Evolutionary conservation across 2,113 vertebrate species (phyloP), one percentile per base, ranked within the genome.

Genomic region (Phalacrocorax carbo): DNA sequence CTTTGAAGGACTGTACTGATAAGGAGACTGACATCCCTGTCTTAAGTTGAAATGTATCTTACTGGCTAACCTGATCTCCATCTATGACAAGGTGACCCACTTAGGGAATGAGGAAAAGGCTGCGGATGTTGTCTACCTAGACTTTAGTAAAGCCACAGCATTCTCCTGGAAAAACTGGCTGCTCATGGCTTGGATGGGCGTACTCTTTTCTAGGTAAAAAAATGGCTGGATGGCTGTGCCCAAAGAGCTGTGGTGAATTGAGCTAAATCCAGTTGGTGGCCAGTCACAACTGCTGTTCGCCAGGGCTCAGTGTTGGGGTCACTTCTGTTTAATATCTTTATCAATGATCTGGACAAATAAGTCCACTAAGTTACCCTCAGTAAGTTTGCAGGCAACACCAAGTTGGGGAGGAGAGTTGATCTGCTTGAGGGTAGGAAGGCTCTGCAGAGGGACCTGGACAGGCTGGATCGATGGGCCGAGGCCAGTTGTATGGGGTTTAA

Each of bases 21-120:
- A 93, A 96, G 82, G 80, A 91, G 77, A 30, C 78, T 95, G 89
- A 91, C 94, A 96, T 90, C 78, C 40, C 34, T 79, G 49, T 92
- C 88, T 96, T n/a, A 79, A 61, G 70, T 26, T 87, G 91, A 87
- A 91, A 89, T 46, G 38, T 91, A 54, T 85, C 81, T 89, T 79
- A 64, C 11, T 70, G 34, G 14, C 68, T 70, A 49, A 51, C 12
- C 12, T 36, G 12, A 49, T 60, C n/a, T 36, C n/a, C 22, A 25
- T 25, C 58, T 36, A 60, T 60, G 58, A 60, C n/a, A 60, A 60
- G 22, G 22, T 36, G 58, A 36, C 58, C 32, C 3, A 20, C 32
- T 25, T 23, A 36, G 58, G 23, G 34, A n/a, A 36, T 36, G 58
- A 60, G n/a, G 34, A 22, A 60, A 36, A 60, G 22, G n/a, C 58